Conservation (phyloP, 2,113 vertebrate species). For the Melanotaenia duboulayi region DNA sequence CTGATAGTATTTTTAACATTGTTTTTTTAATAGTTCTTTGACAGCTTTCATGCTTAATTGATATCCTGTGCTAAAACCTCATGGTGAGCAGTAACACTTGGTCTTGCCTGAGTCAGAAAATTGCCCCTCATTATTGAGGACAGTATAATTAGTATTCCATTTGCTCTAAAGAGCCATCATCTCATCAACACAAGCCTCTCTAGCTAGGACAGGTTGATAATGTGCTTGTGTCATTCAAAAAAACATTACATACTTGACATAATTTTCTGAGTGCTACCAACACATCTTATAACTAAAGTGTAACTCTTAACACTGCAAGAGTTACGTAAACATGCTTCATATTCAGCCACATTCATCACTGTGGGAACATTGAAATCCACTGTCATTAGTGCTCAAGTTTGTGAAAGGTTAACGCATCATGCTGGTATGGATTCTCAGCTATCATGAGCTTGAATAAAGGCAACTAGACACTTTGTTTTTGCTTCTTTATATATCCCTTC, state of each 20-base stretch:
- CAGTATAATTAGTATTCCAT: constrained; percentile 33
- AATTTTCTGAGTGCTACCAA: constrained; percentile 22
- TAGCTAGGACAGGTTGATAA: constrained; percentile 29
- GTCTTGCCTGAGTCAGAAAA: constrained; percentile 19
- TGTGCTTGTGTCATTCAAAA: constrained; percentile 33
- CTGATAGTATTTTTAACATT: not conserved
- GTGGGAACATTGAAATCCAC: constrained; percentile 6
- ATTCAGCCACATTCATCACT: not conserved
- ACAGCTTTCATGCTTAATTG: not conserved
- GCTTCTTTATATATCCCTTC: too few species aligned
- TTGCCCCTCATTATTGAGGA: constrained; percentile 10
- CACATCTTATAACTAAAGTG: not conserved
- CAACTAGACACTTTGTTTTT: too few species aligned
- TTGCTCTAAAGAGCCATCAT: constrained; percentile 45
- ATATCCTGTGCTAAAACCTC: constrained; percentile 10
- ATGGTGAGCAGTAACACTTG: not conserved
- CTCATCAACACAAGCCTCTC: constrained; percentile 37
- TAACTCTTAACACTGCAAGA: not conserved
- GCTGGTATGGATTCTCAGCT: too few species aligned
- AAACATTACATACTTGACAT: constrained; percentile 49
- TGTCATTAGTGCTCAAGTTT: constrained; percentile 10
- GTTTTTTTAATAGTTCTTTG: not conserved
- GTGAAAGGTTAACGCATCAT: too few species aligned
- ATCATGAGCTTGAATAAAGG: too few species aligned
- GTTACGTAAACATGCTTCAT: not conserved